Conservation (phyloP, 1,140 invertebrate species). For the Bradynema listronoti region DNA sequence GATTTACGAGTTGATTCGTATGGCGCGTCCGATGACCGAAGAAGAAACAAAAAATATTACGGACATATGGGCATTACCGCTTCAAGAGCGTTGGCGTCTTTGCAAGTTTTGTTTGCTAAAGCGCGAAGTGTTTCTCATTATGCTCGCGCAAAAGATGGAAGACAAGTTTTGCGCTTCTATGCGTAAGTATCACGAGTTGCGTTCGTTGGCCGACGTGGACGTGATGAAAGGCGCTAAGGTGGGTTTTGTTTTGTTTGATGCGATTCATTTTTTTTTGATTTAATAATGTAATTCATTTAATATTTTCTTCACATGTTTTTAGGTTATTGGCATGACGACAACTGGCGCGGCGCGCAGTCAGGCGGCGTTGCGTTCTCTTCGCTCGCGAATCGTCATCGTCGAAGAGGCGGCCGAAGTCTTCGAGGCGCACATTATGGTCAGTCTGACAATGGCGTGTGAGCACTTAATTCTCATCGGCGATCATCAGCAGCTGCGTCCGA, state of each 20-base stretch:
- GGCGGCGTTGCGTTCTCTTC: conserved; percentile 64
- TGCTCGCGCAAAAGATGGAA: conserved; percentile 20
- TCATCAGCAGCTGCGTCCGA: conserved; percentile 62
- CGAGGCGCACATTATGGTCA: conserved; percentile 70
- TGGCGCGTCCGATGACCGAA: conserved; percentile 24
- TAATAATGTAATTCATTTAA: no score
- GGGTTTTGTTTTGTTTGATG: no score
- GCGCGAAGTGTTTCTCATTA: conserved; percentile 26
- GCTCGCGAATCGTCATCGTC: conserved; percentile 67
- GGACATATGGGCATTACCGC: conserved; percentile 49
- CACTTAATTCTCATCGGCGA: conserved; percentile 79
- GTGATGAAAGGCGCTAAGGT: conserved; percentile 39
- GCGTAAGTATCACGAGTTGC: conserved; percentile 41
- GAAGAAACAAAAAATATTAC: conserved; percentile 26
- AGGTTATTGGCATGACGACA: conserved; percentile 69
- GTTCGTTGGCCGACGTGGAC: conserved; percentile 48
- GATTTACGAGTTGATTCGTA: background rate
- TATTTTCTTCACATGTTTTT: no score
- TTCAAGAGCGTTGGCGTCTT: conserved; percentile 56
- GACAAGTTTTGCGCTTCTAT: conserved; percentile 23
- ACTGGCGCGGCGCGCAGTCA: conserved; percentile 69
- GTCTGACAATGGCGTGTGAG: conserved; percentile 68
- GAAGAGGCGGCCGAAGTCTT: conserved; percentile 80
- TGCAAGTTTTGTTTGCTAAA: conserved; percentile 56
- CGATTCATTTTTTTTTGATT: no score